These are phyloP conservation scores for Drosophila robusta DNA, from an alignment of 2,888 invertebrate species.

Conservation along the genomic window DNA sequence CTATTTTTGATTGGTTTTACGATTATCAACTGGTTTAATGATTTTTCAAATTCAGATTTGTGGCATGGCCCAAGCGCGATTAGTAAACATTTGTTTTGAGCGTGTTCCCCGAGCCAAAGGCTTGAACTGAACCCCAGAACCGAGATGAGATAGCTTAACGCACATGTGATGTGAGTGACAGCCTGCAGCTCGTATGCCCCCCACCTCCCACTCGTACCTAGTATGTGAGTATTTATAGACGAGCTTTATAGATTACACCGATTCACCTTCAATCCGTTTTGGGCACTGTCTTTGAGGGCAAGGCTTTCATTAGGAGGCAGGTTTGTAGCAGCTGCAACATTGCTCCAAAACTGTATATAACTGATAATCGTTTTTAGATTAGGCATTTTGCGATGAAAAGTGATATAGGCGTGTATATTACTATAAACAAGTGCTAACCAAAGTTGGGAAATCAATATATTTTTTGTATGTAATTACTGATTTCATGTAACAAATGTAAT, in stretches of 20 bases:
- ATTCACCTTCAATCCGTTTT: constrained; percentile 41
- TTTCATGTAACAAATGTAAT: no score
- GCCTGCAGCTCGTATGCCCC: constrained; percentile 14
- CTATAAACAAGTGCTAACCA: background rate
- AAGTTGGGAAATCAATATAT: no score
- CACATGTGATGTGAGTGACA: constrained; percentile 58
- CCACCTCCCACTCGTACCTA: constrained; percentile 14
- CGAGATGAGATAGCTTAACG: constrained; percentile 58
- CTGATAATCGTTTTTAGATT: constrained; percentile 13
- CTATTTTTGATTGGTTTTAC: constrained; percentile 21
- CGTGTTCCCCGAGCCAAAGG: constrained; percentile 59
- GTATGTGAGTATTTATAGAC: constrained; percentile 49
- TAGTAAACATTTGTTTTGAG: constrained; percentile 76
- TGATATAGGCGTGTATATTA: constrained; percentile 29
- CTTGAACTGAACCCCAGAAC: constrained; percentile 52
- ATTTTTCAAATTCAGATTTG: constrained; percentile 63
- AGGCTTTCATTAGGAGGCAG: background rate
- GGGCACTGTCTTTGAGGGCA: constrained; percentile 13
- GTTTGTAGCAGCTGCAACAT: constrained; percentile 20
- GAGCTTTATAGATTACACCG: constrained; percentile 52
- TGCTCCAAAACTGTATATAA: constrained; percentile 2
- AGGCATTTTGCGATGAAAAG: constrained; percentile 10
- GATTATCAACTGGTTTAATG: constrained; percentile 63
- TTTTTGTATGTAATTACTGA: no score
- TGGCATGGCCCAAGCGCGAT: constrained; percentile 50